Evolutionary conservation across 1,140 invertebrate genomes (phyloP).

Genomic region (roundworm (Caenorhabditis elegans)): DNA sequence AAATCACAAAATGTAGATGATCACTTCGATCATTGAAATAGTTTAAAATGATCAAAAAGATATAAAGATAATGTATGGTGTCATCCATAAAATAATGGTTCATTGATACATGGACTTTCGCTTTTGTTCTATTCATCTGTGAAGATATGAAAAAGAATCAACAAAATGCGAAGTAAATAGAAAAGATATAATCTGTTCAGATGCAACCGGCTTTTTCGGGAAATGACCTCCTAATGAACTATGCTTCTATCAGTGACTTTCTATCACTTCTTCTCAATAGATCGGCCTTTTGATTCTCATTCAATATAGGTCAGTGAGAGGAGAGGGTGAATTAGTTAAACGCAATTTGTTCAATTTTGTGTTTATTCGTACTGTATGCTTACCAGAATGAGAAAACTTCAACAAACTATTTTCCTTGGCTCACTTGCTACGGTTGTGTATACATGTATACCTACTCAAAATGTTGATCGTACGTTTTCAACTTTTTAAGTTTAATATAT

Average conservation of each 20-base stretch:
- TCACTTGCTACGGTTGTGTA: neutral
- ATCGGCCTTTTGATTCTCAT: neutral
- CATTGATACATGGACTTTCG: neutral
- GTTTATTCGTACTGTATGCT: no score
- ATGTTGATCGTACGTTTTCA: neutral
- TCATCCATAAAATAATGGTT: neutral
- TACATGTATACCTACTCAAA: neutral
- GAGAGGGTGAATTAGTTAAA: no score
- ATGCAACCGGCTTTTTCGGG: neutral
- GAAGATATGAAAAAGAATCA: neutral
- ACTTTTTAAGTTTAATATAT: no score
- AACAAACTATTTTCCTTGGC: neutral
- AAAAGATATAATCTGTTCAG: neutral
- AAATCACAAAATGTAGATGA: no score
- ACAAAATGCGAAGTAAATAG: neutral
- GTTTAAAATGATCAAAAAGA: no score
- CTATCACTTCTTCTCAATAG: neutral
- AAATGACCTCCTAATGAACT: conserved; percentile 11
- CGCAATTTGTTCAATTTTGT: no score
- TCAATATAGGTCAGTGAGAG: neutral
- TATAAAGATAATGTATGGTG: no score
- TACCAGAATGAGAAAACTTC: no score
- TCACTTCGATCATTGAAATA: no score
- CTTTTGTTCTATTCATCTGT: neutral
- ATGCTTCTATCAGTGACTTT: neutral